phyloP scores from a whole-genome alignment of 2,797 vertebrate genomes.

The Iguana delicatissima region DNA sequence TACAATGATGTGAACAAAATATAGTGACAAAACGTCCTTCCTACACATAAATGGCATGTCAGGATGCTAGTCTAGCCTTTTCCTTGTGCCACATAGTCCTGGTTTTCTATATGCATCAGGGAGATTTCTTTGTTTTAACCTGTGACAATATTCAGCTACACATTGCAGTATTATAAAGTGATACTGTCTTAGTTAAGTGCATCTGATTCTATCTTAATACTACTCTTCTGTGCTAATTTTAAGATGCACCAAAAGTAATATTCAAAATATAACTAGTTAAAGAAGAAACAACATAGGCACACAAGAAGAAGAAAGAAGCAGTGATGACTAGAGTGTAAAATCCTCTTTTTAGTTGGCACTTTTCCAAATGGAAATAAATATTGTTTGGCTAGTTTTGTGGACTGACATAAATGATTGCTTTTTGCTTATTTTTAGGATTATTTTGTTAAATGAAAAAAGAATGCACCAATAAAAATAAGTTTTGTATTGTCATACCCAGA shows the following conservation, averaged over 20 bases:
- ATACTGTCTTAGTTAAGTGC: neutral
- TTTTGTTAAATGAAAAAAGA: slow-evolving; percentile 40
- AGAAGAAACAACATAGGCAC: neutral
- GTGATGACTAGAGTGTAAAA: slow-evolving; percentile 52
- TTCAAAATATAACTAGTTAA: slow-evolving; percentile 44
- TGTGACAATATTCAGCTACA: neutral
- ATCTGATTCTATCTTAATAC: slow-evolving; percentile 57
- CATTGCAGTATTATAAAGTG: neutral
- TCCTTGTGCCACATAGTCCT: neutral
- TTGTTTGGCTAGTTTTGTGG: slow-evolving; percentile 48
- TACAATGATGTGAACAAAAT: neutral
- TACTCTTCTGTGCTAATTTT: slow-evolving; percentile 48
- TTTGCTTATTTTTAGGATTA: slow-evolving; percentile 43
- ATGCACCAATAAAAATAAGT: slow-evolving; percentile 38
- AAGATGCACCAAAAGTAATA: slow-evolving; percentile 56
- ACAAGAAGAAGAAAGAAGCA: neutral
- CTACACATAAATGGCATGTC: neutral
- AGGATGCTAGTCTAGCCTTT: neutral
- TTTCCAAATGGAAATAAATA: slow-evolving; percentile 59
- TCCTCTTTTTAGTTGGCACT: slow-evolving; percentile 25
- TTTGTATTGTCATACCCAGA: slow-evolving; percentile 23
- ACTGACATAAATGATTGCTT: slow-evolving; percentile 48
- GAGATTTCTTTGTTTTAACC: neutral
- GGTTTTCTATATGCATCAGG: neutral
- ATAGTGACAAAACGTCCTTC: neutral